A percentile compares a stretch with the other conserved stretches of the same genome.
These are phyloP conservation scores for Galago senegalensis DNA, from an alignment of 2,797 vertebrate genomes.

Conservation along the genomic window DNA sequence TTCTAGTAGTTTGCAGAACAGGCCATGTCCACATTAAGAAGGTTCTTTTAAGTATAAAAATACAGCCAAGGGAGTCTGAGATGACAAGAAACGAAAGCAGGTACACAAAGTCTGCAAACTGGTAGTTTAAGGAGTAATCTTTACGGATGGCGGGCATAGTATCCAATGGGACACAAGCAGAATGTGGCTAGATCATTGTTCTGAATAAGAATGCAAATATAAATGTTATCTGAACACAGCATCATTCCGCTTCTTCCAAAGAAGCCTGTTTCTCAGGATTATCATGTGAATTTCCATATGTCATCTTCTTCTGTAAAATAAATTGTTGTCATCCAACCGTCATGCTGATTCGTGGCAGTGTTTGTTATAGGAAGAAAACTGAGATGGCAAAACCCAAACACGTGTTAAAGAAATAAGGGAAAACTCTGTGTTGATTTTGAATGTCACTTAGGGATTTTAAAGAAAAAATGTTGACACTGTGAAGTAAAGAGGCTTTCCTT, in stretches of 20 bases:
- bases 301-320: not conserved
- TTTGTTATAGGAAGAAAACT: conserved; percentile 35
- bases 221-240: conserved; percentile 1
- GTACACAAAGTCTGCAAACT: not conserved
- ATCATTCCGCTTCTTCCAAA: conserved; percentile 5
- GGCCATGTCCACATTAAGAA: not conserved
- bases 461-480: not conserved
- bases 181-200: not conserved
- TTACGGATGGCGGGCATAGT: conserved; percentile 11
- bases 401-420: not conserved
- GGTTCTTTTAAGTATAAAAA: conserved; percentile 37
- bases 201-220: conserved; percentile 12
- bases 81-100: conserved; percentile 17
- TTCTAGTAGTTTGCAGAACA: not conserved
- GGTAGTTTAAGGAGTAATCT: not conserved
- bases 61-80: not conserved
- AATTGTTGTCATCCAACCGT: not conserved
- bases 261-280: not conserved
- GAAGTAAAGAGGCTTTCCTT: conserved; percentile 18
- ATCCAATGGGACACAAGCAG: not conserved
- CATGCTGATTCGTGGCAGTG: not conserved
- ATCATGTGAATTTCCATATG: not conserved
- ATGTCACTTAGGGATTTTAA: conserved; percentile 35
- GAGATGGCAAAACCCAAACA: not conserved
- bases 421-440: not conserved